These are phyloP conservation scores for Chaetodon trifascialis DNA, from an alignment of 2,113 vertebrate genomes.

Conservation along the genomic window DNA sequence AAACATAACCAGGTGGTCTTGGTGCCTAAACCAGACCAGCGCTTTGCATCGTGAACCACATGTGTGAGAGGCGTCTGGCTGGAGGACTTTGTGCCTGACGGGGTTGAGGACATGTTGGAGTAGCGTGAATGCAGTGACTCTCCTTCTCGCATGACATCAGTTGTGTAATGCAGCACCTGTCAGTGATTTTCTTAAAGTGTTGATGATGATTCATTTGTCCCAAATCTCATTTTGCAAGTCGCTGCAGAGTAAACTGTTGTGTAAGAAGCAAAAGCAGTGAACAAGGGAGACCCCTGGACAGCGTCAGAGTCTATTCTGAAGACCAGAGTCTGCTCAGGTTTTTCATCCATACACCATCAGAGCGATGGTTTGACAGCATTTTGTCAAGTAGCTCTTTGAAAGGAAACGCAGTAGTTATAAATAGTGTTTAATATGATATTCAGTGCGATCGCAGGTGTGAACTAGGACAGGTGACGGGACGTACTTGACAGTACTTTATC, in stretches of 20 bases:
- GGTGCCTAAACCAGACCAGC: too few species aligned
- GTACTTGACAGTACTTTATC: too few species aligned
- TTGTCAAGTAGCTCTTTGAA: not conserved
- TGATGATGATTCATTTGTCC: not conserved
- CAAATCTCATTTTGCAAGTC: not conserved
- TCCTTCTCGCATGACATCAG: not conserved
- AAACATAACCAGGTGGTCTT: too few species aligned
- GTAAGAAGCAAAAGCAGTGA: not conserved
- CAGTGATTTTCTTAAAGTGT: not conserved
- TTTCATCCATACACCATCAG: not conserved
- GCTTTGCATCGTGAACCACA: too few species aligned
- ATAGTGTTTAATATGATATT: not conserved
- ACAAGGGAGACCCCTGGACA: not conserved
- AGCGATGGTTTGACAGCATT: not conserved
- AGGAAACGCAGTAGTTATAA: not conserved
- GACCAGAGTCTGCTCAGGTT: not conserved
- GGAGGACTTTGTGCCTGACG: too few species aligned
- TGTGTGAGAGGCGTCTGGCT: too few species aligned
- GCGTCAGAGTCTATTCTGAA: not conserved
- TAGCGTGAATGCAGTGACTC: not conserved
- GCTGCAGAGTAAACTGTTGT: not conserved
- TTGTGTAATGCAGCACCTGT: not conserved
- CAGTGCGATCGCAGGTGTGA: not conserved
- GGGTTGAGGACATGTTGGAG: not conserved
- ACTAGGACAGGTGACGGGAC: not conserved